Conservation (phyloP, 2,797 vertebrate genomes). For the Rhodeus uyekii region DNA sequence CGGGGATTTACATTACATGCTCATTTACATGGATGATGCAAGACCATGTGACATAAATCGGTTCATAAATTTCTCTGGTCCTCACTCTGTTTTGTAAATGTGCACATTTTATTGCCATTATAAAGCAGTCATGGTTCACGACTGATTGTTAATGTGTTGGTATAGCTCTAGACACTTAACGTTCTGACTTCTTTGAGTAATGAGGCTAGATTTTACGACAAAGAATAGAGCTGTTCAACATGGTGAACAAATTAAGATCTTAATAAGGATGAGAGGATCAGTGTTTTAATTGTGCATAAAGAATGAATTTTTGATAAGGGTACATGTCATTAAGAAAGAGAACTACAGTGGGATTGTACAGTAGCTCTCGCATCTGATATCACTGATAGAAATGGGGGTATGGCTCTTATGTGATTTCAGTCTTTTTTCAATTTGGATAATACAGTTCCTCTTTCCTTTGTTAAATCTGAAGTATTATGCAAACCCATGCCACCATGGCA, state of each 20-base stretch:
- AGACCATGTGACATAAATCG: conserved; percentile 46
- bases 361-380: conserved; percentile 19
- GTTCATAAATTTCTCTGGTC: conserved; percentile 41
- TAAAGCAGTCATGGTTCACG: conserved; percentile 63
- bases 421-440: background rate
- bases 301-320: conserved; percentile 52
- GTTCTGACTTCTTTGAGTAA: conserved; percentile 57
- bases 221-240: conserved; percentile 53
- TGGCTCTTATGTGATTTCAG: background rate
- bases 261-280: conserved; percentile 52
- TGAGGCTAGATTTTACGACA: conserved; percentile 52
- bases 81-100: conserved; percentile 57
- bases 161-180: conserved; percentile 47
- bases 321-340: conserved; percentile 25
- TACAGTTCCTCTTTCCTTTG: conserved; percentile 13
- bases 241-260: conserved; percentile 52
- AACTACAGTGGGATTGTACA: conserved; percentile 14
- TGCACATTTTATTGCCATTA: conserved; percentile 63
- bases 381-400: background rate
- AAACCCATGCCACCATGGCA: conserved; percentile 26
- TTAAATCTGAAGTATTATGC: conserved; percentile 30
- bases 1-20: conserved; percentile 3
- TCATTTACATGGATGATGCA: conserved; percentile 50
- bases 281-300: conserved; percentile 56
- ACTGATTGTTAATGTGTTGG: conserved; percentile 57